Percentiles rank a stretch among this genome's conserved stretches.
Conservation (phyloP, 64 coral and sea anemone species). For the Porites australiensis region DNA sequence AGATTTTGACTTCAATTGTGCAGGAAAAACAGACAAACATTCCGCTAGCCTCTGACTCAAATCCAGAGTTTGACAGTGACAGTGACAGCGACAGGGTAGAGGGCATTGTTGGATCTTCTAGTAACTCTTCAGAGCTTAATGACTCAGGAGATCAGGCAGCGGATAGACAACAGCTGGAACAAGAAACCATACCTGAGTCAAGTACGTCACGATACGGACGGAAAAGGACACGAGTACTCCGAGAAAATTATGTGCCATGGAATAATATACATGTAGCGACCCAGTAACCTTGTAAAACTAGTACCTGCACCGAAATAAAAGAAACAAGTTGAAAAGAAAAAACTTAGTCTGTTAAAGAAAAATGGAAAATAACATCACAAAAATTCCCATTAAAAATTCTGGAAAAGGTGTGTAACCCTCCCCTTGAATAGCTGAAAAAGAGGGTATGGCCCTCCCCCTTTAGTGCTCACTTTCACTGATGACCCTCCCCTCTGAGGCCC, state of each 20-base stretch:
- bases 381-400: constrained; percentile 17
- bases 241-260: constrained; percentile 50
- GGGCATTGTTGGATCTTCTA: neutral
- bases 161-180: constrained; percentile 20
- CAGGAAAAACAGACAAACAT: constrained; percentile 54
- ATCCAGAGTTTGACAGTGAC: neutral
- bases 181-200: too few species aligned
- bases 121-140: constrained; percentile 36
- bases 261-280: constrained; percentile 13
- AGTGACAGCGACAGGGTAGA: constrained; percentile 50
- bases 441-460: neutral
- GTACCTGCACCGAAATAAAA: too few species aligned
- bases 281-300: neutral
- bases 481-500: neutral
- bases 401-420: constrained; percentile 10
- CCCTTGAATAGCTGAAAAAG: constrained; percentile 22
- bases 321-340: too few species aligned
- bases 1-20: constrained; percentile 63
- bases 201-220: constrained; percentile 55
- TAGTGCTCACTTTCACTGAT: constrained; percentile 4
- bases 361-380: constrained; percentile 3
- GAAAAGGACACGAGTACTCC: constrained; percentile 26
- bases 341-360: neutral
- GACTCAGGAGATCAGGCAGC: constrained; percentile 50
- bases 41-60: constrained; percentile 33